Percentiles rank a stretch among this genome's conserved stretches.
Evolutionary conservation across 35 echinoderm and acorn worm species (phyloP).

Genomic region (Strongylocentrotus purpuratus): DNA sequence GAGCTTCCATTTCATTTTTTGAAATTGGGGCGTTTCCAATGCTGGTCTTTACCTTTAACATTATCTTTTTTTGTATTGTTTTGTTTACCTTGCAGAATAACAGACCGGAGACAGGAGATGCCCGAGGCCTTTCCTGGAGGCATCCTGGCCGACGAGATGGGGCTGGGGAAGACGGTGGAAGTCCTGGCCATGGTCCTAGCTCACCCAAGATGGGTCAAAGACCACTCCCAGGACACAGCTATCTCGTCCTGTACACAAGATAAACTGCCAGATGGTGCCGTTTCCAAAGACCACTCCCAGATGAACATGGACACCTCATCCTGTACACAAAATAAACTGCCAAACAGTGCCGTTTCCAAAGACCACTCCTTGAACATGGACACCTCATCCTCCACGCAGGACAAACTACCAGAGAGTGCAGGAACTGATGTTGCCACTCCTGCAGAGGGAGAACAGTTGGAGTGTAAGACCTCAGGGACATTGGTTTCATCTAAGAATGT

Average conservation of each 20-base stretch:
- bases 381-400: no score
- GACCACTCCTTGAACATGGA: no score
- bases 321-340: no score
- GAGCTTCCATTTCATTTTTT: no score
- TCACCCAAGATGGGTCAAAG: conserved; percentile 58
- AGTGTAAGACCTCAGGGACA: neutral
- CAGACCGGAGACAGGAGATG: conserved; percentile 49
- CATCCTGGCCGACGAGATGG: conserved; percentile 98
- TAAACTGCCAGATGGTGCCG: neutral
- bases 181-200: conserved; percentile 88
- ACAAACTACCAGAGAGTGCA: neutral
- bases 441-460: neutral
- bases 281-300: no score
- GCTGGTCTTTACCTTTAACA: no score
- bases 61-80: conserved; percentile 5
- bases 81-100: conserved; percentile 61
- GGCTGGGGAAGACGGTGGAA: conserved; percentile 96
- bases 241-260: neutral
- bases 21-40: no score
- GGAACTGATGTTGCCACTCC: neutral
- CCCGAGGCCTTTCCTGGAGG: conserved; percentile 70
- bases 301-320: no score
- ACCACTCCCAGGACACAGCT: neutral
- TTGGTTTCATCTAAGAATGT: neutral
- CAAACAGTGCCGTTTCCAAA: no score